Base-by-base conservation (phyloP, 1,140 invertebrate species). In the Acarapis woodi region DNA sequence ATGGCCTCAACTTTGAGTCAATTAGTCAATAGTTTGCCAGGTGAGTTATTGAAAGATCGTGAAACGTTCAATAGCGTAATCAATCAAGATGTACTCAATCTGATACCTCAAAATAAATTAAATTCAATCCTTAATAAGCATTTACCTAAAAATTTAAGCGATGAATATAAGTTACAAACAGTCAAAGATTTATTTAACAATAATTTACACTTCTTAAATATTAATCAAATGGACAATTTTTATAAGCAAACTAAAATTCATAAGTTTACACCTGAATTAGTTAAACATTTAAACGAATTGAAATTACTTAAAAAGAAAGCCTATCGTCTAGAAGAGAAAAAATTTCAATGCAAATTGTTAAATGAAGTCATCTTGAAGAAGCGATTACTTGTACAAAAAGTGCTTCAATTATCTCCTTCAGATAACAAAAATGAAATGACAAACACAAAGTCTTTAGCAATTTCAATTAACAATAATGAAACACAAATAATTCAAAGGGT, bases 311-410 rank as follows among this genome's bases (percentile, higher is more conserved):
- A 33, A 21, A 26, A 20, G 16, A 20, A 23, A 28, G 20, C 32
- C 8, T 29, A 33, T 19, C 4, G 10, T 10, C 18, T 34, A 3
- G 16, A 40, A n/a, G 38, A 40, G 30, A 22, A 40, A 34, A 23
- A 40, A 29, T 14, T n/a, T 16, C 38, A 40, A 23, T 35, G 21
- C 20, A 28, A 34, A 40, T 20, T 40, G 18, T 26, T 34, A 4
- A 29, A 9, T 3, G 32, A 40, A 26, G 31, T 40, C 9, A 18
- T 40, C 5, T 35, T n/a, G 6, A 34, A 34, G 15, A 4, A 32
- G 10, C 12, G 19, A 16, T n/a, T 29, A 19, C 26, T 40, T 6
- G 23, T 40, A 32, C 16, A 40, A 33, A 6, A 22, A 28, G 22
- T 32, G 6, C n/a, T 30, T 20, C 15, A 34, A 19, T 34, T 24